These are phyloP conservation scores for Cettia cetti DNA, from an alignment of 2,113 vertebrate species.

Conservation along the genomic window DNA sequence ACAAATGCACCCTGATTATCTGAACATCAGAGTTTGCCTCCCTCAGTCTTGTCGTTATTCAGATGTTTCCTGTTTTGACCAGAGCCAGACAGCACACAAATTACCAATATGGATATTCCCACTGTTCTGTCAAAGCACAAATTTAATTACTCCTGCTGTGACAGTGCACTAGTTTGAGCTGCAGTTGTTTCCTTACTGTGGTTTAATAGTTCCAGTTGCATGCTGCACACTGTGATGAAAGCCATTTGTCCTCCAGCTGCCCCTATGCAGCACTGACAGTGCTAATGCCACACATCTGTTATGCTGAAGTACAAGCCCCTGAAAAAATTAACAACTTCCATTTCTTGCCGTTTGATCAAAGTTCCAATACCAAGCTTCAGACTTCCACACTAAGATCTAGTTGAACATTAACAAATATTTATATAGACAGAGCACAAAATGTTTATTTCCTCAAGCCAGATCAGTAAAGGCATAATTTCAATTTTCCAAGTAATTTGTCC, in stretches of 20 bases:
- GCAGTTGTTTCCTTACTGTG: background rate
- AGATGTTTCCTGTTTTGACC: background rate
- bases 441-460: background rate
- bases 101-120: background rate
- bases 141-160: background rate
- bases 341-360: background rate
- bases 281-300: background rate
- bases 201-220: background rate
- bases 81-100: background rate
- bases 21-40: background rate
- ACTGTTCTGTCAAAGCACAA: background rate
- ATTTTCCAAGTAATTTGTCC: background rate
- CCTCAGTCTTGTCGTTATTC: background rate
- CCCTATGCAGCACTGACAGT: background rate
- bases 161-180: background rate
- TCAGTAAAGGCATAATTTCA: background rate
- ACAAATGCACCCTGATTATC: fast-evolving
- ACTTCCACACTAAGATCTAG: background rate
- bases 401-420: background rate
- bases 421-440: background rate
- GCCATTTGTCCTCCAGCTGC: background rate
- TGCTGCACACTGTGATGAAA: background rate
- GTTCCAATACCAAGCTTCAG: background rate
- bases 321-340: background rate
- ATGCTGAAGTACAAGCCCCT: background rate